Evolutionary conservation across 2,888 invertebrate species (phyloP), one percentile per base, ranked within the genome.

Genomic region (Drosophila meridionalis): DNA sequence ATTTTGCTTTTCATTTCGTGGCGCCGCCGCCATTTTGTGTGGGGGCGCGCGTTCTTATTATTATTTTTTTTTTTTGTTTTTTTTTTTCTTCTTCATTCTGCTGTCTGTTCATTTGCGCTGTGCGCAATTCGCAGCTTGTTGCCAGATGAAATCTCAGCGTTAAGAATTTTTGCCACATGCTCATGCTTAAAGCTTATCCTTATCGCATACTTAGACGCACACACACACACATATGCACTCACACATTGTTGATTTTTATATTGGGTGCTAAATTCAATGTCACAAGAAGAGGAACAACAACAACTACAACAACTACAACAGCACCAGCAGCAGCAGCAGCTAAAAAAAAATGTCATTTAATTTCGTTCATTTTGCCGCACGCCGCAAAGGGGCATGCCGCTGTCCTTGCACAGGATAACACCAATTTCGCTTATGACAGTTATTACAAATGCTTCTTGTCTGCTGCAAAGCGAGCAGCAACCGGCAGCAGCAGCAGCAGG

Each of bases 391-490:
- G 26, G 47, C 7, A 20, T 4, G 53, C 60, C 57, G 43, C 66
- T 77, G 60, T 72, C 76, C 84, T 73, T 73, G 78, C 76, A 71
- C 85, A 87, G 89, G 80, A 87, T 89, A 84, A 78, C 87, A 80
- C 80, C 89, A 89, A 86, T 86, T 87, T 89, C 76, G 87, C 87
- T 86, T 86, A 86, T 89, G 86, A 89, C 86, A 87, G 87, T 89
- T 89, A 89, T 86, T 89, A 89, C 85, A 89, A 89, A 86, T 77
- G 87, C 78, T 87, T 56, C 76, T 89, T 84, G 89, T 80, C 82
- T 69, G 76, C 64, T 57, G 72, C 80, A 61, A 86, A 83, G 66
- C 70, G 87, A 84, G 73, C 85, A 76, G 71, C 47, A 59, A 59
- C 45, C 42, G 26, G 45, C 26, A 26, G 20, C 43, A 26, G 43